phyloP scores from a whole-genome alignment of 2,888 invertebrate genomes.

The Chelonus formosanus region DNA sequence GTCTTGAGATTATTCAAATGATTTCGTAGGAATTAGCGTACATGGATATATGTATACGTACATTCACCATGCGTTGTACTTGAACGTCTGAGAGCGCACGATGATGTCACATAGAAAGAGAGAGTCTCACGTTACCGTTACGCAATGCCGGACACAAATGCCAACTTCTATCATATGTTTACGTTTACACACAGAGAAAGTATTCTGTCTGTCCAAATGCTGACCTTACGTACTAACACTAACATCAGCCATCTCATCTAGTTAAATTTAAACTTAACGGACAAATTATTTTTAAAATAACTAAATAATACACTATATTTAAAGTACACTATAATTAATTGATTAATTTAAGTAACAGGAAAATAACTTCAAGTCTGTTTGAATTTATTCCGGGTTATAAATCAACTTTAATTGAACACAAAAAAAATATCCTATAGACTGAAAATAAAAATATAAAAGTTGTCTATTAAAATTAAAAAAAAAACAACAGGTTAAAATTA shows the following conservation, averaged over 20 bases:
- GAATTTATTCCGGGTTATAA: too few relatives aligned
- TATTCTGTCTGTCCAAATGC: slow-evolving; percentile 53
- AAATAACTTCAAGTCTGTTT: too few relatives aligned
- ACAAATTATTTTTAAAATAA: slow-evolving; percentile 8
- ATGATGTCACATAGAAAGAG: slow-evolving; percentile 64
- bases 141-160: slow-evolving; percentile 49
- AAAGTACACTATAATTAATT: too few relatives aligned
- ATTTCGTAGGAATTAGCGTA: too few relatives aligned
- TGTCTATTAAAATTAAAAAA: too few relatives aligned
- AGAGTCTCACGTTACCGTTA: slow-evolving; percentile 61
- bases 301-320: too few relatives aligned
- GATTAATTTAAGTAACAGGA: too few relatives aligned
- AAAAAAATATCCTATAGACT: too few relatives aligned
- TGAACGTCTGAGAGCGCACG: slow-evolving; percentile 29
- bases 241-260: not conserved
- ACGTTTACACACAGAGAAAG: slow-evolving; percentile 49
- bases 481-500: slow-evolving; percentile 17
- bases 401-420: too few relatives aligned
- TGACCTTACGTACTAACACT: slow-evolving; percentile 60
- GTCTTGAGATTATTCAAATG: too few relatives aligned
- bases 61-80: slow-evolving; percentile 20
- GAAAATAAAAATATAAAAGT: too few relatives aligned
- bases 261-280: too few relatives aligned
- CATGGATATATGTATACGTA: not conserved
- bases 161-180: slow-evolving; percentile 19